Base-by-base conservation (phyloP, 2,113 vertebrate genomes). In the Cephalopholis sonnerati region DNA sequence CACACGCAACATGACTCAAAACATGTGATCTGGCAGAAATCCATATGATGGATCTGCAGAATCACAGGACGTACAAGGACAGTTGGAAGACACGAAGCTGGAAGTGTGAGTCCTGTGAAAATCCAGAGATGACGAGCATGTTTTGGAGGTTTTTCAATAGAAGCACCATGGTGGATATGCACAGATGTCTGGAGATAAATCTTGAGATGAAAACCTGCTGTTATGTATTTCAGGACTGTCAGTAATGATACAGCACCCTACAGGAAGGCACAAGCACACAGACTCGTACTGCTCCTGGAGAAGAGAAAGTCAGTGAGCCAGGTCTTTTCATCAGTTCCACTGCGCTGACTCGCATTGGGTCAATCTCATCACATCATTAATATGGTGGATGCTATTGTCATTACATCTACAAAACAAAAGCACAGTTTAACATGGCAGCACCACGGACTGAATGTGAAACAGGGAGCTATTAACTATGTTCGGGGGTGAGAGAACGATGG, bases 301-400 rank as follows among this genome's bases (percentile, higher is more conserved):
- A 81, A 67, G 68, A 74, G 71, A 78, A 48, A 92, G 75, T 83
- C 89, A 90, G 80, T 82, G 84, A 88, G 90, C 88, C 89, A 89
- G 90, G 82, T 84, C 91, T 91, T 92, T 92, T 92, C 87, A 94
- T 93, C 91, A 91, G 91, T 94, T 94, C 91, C 92, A 91, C 82
- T 78, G 81, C 74, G 55, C 74, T 90, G 92, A 74, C 65, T 86
- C 32, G 25, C 81, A 75, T 81, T 85, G 85, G 90, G 83, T 90
- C 85, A 86, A 84, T 90, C 90, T 87, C 82, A 79, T 53, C 81
- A 65, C 79, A 82, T 89, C 92, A 88, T 92, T 92, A 90, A 91
- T 77, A 89, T 69, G 62, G 72, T 51, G 65, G 85, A 88, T 81
- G 77, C 84, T 62, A 79, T 79, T 85, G 90, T 85, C 79, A 82